phyloP scores from a whole-genome alignment of 2,113 vertebrate genomes.

The Ptilorrhoa leucosticta region DNA sequence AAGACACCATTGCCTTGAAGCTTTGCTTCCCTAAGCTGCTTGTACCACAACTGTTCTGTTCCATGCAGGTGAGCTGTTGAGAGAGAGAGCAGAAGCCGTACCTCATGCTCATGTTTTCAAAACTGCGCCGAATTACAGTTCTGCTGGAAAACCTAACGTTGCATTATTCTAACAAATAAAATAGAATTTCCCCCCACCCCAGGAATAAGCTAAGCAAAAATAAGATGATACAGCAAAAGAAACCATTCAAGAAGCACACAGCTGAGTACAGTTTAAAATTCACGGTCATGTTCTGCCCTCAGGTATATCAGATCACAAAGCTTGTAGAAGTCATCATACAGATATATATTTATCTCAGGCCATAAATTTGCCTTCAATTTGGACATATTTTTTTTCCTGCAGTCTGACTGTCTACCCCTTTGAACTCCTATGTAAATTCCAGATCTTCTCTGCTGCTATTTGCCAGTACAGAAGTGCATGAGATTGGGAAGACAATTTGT shows the following conservation, averaged over 20 bases:
- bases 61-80: background rate
- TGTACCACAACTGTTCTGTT: background rate
- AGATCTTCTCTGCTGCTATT: background rate
- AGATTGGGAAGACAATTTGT: background rate
- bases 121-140: background rate
- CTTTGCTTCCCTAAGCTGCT: background rate
- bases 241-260: background rate
- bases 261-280: background rate
- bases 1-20: background rate
- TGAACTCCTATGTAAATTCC: background rate
- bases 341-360: background rate
- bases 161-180: background rate
- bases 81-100: background rate
- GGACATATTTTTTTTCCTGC: background rate
- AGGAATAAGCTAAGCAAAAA: background rate
- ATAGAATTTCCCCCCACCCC: accelerated
- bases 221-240: background rate
- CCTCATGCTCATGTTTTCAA: background rate
- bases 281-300: background rate
- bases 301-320: background rate
- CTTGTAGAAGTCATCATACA: background rate
- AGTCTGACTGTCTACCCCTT: background rate
- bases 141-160: background rate
- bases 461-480: background rate
- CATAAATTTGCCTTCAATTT: background rate